phyloP scores from a whole-genome alignment of 2,797 vertebrate genomes.

The Crenuchus spilurus region DNA sequence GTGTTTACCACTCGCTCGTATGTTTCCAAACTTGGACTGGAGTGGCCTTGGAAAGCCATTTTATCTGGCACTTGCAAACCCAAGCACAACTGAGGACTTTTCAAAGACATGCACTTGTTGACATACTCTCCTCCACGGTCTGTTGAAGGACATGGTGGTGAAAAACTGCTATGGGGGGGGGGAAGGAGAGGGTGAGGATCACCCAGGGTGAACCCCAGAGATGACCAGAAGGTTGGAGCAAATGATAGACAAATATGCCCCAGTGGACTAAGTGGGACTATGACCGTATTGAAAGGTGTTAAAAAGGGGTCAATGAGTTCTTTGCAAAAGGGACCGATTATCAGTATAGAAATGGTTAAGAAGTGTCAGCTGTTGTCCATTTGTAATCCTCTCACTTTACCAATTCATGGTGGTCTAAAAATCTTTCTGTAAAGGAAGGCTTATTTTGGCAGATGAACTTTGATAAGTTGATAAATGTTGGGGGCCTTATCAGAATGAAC shows the following conservation, averaged over 20 bases:
- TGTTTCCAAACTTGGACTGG: conserved; percentile 28
- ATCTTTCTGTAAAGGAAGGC: conserved; percentile 49
- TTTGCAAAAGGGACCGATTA: conserved; percentile 16
- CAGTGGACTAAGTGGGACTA: conserved; percentile 5
- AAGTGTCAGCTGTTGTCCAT: conserved; percentile 21
- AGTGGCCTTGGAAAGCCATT: conserved; percentile 32
- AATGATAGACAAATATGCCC: conserved; percentile 16
- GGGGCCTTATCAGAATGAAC: conserved; percentile 64
- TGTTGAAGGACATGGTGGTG: conserved; percentile 33
- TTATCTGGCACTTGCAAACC: conserved; percentile 12
- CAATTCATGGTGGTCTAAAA: conserved; percentile 34
- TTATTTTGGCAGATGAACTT: conserved; percentile 42
- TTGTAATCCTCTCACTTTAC: conserved; percentile 35
- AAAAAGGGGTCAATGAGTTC: neutral
- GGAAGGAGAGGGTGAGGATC: neutral
- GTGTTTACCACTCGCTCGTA: conserved; percentile 46
- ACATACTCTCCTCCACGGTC: conserved; percentile 5
- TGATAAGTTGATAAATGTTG: conserved; percentile 54
- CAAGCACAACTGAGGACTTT: conserved; percentile 31
- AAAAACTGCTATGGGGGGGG: conserved; percentile 40
- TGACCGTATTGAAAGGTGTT: conserved; percentile 1
- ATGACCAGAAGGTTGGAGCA: conserved; percentile 12
- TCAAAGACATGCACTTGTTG: conserved; percentile 2
- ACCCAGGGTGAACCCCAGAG: conserved; percentile 29
- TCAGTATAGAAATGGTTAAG: conserved; percentile 20